Evolutionary conservation across 2,113 vertebrate species (phyloP).

Genomic region (Morone saxatilis): DNA sequence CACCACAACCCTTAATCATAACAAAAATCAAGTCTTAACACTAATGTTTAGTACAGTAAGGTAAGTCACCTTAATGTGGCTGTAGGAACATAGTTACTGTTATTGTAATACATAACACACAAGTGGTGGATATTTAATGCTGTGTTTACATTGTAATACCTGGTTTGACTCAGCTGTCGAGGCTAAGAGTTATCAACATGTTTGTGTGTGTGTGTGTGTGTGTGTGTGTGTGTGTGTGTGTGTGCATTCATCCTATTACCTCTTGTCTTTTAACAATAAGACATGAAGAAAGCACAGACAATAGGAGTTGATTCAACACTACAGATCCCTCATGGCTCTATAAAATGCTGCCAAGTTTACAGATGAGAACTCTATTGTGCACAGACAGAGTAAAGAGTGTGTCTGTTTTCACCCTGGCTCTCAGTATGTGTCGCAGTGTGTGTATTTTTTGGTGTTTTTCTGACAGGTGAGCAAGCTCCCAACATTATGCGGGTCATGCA

Average conservation of each 20-base stretch:
- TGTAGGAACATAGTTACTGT: neutral
- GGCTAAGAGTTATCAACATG: too few relatives aligned
- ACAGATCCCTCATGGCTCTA: neutral
- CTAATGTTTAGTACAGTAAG: neutral
- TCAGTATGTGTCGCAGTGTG: neutral
- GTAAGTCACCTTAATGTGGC: neutral
- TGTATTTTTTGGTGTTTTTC: neutral
- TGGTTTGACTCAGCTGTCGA: too few relatives aligned
- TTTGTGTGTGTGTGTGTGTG: neutral
- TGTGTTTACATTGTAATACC: too few relatives aligned
- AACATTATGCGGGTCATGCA: slow-evolving; percentile 61
- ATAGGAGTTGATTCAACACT: neutral
- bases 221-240: slow-evolving; percentile 11
- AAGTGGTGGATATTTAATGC: too few relatives aligned
- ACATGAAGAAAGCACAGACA: neutral
- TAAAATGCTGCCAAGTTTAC: slow-evolving; percentile 14
- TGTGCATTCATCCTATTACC: neutral
- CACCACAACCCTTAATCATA: neutral
- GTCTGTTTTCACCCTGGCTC: neutral
- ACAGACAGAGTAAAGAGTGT: slow-evolving; percentile 1
- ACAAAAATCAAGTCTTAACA: neutral
- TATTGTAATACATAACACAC: neutral
- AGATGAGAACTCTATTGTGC: neutral
- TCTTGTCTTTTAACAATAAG: neutral
- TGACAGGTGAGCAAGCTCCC: slow-evolving; percentile 64